Evolutionary conservation across 2,113 vertebrate genomes (phyloP).

Genomic region (Hippocampus guttulatus): DNA sequence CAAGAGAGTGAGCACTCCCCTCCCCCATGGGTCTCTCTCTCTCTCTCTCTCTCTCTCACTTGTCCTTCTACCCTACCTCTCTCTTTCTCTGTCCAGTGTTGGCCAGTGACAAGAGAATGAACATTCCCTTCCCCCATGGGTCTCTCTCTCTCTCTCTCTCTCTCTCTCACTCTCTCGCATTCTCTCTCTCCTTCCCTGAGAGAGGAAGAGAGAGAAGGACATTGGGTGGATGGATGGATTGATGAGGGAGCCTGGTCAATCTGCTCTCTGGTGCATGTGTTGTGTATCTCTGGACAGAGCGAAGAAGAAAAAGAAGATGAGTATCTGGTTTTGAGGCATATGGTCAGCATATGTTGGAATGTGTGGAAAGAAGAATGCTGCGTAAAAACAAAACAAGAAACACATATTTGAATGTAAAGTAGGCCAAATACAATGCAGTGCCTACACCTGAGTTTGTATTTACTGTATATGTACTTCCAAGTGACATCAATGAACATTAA

Average conservation of each 20-base stretch:
- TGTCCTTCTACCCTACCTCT: constrained; percentile 10
- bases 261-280: constrained; percentile 33
- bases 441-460: too few species aligned
- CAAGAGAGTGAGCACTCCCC: constrained; percentile 71
- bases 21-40: constrained; percentile 60
- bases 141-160: constrained; percentile 19
- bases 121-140: constrained; percentile 70
- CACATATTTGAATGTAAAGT: background rate
- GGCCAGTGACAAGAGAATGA: constrained; percentile 72
- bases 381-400: constrained; percentile 11
- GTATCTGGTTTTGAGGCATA: constrained; percentile 31
- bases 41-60: constrained; percentile 46
- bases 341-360: constrained; percentile 26
- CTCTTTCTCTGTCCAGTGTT: constrained; percentile 43
- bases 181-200: constrained; percentile 20
- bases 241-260: constrained; percentile 56
- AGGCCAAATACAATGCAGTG: too few species aligned
- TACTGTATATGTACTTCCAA: too few species aligned
- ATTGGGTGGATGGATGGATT: constrained; percentile 29
- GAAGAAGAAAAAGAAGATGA: constrained; percentile 3
- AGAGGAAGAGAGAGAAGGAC: constrained; percentile 13
- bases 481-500: too few species aligned
- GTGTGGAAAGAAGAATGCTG: constrained; percentile 20
- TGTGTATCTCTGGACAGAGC: constrained; percentile 35
- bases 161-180: constrained; percentile 39